Evolutionary conservation across 2,888 invertebrate species (phyloP).

Genomic region (Dicycla oo): DNA sequence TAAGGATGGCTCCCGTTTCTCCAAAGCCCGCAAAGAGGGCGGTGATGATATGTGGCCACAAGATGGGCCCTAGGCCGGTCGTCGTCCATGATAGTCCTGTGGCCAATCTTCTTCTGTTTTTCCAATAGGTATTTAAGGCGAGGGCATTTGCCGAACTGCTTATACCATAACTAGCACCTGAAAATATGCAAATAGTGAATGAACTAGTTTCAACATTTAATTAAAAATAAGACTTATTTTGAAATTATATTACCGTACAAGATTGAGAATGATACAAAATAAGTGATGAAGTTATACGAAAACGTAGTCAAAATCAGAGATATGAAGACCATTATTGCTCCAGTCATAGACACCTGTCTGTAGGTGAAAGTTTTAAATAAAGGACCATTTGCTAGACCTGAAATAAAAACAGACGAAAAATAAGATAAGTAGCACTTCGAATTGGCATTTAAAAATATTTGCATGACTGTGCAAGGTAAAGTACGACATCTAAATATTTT

Average conservation of each 20-base stretch:
- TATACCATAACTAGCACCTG: slow-evolving; percentile 92
- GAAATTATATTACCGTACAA: slow-evolving; percentile 91
- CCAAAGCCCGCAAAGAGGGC: slow-evolving; percentile 91
- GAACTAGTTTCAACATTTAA: background rate
- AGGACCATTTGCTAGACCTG: slow-evolving; percentile 93
- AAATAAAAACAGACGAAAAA: slow-evolving; percentile 68
- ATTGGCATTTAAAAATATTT: slow-evolving; percentile 6
- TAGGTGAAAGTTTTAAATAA: slow-evolving; percentile 92
- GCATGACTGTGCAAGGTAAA: slow-evolving; percentile 9
- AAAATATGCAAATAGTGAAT: slow-evolving; percentile 60
- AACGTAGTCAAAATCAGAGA: slow-evolving; percentile 91
- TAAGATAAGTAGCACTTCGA: background rate
- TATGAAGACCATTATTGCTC: slow-evolving; percentile 90
- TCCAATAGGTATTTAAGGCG: slow-evolving; percentile 94
- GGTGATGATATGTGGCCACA: slow-evolving; percentile 93
- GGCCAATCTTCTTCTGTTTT: slow-evolving; percentile 92
- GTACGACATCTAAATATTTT: slow-evolving; percentile 12
- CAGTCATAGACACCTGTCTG: slow-evolving; percentile 92
- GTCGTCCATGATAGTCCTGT: slow-evolving; percentile 93
- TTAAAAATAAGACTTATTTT: background rate
- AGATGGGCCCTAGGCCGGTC: slow-evolving; percentile 93
- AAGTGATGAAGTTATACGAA: slow-evolving; percentile 91
- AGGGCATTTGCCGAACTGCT: slow-evolving; percentile 93
- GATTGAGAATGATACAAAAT: slow-evolving; percentile 92
- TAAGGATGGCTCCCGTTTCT: slow-evolving; percentile 92